Evolutionary conservation across 1,140 invertebrate species (phyloP).

Genomic region (Scaptomyza hsui): DNA sequence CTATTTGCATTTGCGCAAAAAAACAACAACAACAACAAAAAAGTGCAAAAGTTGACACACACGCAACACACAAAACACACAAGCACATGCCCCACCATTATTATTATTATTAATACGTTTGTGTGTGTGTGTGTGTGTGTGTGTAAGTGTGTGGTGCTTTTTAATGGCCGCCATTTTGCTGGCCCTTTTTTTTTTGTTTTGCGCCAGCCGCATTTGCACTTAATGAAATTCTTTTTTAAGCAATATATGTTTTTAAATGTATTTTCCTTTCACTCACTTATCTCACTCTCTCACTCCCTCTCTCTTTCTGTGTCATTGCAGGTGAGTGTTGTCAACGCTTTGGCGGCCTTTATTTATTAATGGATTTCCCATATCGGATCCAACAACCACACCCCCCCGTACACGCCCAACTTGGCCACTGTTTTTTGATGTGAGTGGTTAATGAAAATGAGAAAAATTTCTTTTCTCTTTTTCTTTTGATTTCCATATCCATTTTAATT

Average conservation of each 20-base stretch:
- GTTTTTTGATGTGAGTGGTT: conserved; percentile 56
- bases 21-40: conserved; percentile 23
- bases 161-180: conserved; percentile 70
- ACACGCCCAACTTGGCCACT: too few relatives aligned
- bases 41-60: conserved; percentile 80
- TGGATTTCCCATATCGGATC: conserved; percentile 67
- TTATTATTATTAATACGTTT: conserved; percentile 22
- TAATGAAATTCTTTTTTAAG: conserved; percentile 71
- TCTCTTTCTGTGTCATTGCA: conserved; percentile 49
- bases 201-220: conserved; percentile 59
- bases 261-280: conserved; percentile 20
- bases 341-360: conserved; percentile 72
- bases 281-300: conserved; percentile 16
- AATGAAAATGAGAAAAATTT: conserved; percentile 37
- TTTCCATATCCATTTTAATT: conserved; percentile 1
- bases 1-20: conserved; percentile 79
- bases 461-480: too few relatives aligned
- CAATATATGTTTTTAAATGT: not conserved
- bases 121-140: conserved; percentile 33
- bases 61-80: conserved; percentile 44
- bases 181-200: too few relatives aligned
- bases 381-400: not conserved
- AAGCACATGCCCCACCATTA: conserved; percentile 12
- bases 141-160: conserved; percentile 16
- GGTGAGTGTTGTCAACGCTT: conserved; percentile 66